Evolutionary conservation across 2,888 invertebrate genomes (phyloP), one percentile per base, ranked within the genome.

Genomic region (Patella ulyssiponensis): DNA sequence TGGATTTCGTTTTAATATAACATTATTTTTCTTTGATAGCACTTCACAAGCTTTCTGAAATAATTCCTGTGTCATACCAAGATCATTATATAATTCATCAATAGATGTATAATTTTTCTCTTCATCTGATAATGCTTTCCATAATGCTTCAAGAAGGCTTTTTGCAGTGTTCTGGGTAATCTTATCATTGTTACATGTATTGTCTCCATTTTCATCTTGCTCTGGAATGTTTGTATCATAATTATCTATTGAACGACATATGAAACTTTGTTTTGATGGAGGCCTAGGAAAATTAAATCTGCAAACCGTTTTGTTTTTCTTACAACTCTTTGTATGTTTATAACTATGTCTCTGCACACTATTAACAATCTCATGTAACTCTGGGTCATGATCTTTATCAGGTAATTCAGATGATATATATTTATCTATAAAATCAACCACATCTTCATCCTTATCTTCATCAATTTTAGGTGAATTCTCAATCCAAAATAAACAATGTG

Each of bases 241-340:
- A 51, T 53, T n/a, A 73, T 44, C 51, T 27, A 33, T 1, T 15
- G 76, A 71, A n/a, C 70, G 20, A 51, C 23, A 23, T 56, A 78
- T 71, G 44, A 75, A 71, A 52, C 71, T 78, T 27, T 52, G 9
- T 17, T 69, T n/a, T 12, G 72, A 56, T 23, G 83, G 82, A 2
- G 77, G 79, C 9, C 78, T 12, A 12, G 82, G 83, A 76, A 82
- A 84, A 71, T 77, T 77, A 56, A 84, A 84, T 58, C 83, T 56
- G 71, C 83, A 84, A 0, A 80, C 72, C 4, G 52, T 52, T 64
- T 81, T 79, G 1, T 75, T 79, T 54, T 80, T 79, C 56, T 73
- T 78, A 51, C 80, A 79, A 14, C 56, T 79, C 73, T 81, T 81
- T 78, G 44, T 81, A 44, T 53, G 82, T 20, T 72, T 79, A 58